Evolutionary conservation across 2,797 vertebrate genomes (phyloP), one percentile per base, ranked within the genome.

Genomic region (Etheostoma perlongum): DNA sequence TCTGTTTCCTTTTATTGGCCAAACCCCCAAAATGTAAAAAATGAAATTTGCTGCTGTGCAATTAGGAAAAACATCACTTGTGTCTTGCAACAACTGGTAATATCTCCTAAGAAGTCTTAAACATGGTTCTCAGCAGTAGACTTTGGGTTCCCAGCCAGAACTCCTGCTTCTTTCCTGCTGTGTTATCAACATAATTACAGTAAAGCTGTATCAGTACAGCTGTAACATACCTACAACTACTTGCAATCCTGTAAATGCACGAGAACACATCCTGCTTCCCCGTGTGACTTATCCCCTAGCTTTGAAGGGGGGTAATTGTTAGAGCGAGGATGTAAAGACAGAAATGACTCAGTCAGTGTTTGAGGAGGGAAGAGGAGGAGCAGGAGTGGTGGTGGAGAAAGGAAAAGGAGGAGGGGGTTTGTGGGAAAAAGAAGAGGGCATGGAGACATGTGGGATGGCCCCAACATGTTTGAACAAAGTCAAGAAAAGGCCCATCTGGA

Each of bases 151-250:
- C 72, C 73, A 83, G 80, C 59, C 47, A 27, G 72, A 77, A 75
- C 85, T 84, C 72, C 77, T 61, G 75, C 61, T 65, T 58, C 12
- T 71, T 49, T 83, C 66, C 83, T 60, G 59, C 85, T 66, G 80
- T 86, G 79, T 86, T 79, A 88, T 87, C 83, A 83, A 63, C 44
- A 23, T 92, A 89, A 94, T 94, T 93, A 91, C 88, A 90, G 82
- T 67, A 27, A 62, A 62, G 63, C 64, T 52, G 4, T 12, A 55
- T 58, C 61, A n/a, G 46, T 57, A 12, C 18, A 67, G 57, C 72
- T 59, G 51, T 6, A 33, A 64, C 66, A 72, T 74, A 78, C 78
- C 66, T 70, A 15, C 69, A 23, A 23, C 66, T 1, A 18, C 64
- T 48, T 51, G 9, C 58, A 23, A 13, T 62, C 76, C 63, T 51